Conservation (phyloP, 1,140 invertebrate genomes). For the Reticulitermes speratus region DNA sequence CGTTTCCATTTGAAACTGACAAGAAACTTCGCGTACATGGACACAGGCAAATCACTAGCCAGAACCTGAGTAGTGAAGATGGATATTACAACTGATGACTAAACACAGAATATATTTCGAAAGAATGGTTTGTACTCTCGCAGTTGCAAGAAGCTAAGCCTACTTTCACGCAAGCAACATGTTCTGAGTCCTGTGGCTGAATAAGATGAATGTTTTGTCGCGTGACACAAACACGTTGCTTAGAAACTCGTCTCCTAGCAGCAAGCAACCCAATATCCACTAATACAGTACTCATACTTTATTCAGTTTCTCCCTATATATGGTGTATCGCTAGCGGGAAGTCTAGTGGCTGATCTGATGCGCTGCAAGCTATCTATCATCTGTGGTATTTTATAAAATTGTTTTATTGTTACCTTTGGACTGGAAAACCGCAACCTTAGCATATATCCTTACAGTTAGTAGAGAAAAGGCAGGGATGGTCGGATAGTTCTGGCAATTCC, state of each 20-base stretch:
- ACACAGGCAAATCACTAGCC: neutral
- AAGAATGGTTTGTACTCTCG: neutral
- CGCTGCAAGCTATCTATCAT: too few relatives aligned
- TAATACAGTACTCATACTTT: neutral
- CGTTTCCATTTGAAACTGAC: too few relatives aligned
- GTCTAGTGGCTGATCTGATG: neutral
- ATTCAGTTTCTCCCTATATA: neutral
- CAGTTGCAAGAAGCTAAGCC: too few relatives aligned
- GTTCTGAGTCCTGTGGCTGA: neutral
- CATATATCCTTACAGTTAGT: too few relatives aligned
- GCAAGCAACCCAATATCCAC: slow-evolving; percentile 10
- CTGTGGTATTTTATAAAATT: too few relatives aligned
- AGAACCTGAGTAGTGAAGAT: neutral
- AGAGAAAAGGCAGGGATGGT: too few relatives aligned
- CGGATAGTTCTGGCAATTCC: too few relatives aligned
- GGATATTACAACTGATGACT: neutral
- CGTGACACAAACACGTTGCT: neutral
- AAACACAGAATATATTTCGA: neutral
- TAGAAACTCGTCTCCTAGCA: slow-evolving; percentile 3
- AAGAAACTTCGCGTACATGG: neutral
- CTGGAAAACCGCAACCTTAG: too few relatives aligned
- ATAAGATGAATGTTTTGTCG: neutral
- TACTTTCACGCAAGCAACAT: neutral
- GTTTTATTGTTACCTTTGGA: too few relatives aligned
- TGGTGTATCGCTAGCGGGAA: neutral